These are phyloP conservation scores for Lissocephala sabroskyi DNA, from an alignment of 2,888 invertebrate genomes.

Conservation along the genomic window DNA sequence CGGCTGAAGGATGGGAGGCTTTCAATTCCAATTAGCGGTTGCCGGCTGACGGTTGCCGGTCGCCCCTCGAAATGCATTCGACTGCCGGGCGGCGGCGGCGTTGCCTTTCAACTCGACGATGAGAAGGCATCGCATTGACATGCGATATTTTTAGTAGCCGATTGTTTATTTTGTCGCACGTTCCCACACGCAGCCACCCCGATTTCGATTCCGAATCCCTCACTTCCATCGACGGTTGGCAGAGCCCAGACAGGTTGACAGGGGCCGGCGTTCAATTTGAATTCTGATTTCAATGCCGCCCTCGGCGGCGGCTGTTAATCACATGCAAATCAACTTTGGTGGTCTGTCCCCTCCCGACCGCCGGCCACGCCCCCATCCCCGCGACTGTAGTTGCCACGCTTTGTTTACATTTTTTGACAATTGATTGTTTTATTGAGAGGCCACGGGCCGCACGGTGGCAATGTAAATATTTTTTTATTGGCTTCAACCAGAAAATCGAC, in stretches of 20 bases:
- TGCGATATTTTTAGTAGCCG: slow-evolving; percentile 50
- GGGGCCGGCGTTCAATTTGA: slow-evolving; percentile 21
- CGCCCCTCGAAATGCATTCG: no score
- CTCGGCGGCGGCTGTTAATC: slow-evolving; percentile 38
- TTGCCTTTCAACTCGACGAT: no score
- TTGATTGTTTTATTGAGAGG: slow-evolving; percentile 51
- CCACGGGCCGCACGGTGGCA: slow-evolving; percentile 9
- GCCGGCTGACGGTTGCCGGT: no score
- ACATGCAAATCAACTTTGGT: slow-evolving; percentile 58
- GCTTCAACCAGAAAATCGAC: slow-evolving; percentile 20
- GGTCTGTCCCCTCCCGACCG: slow-evolving; percentile 20
- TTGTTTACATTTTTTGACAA: slow-evolving; percentile 34
- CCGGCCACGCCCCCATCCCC: background rate
- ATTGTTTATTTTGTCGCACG: slow-evolving; percentile 38
- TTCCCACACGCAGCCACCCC: background rate
- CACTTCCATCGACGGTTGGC: no score
- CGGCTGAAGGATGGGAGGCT: background rate
- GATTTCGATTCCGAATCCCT: background rate
- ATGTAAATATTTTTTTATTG: slow-evolving; percentile 51
- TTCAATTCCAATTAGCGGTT: slow-evolving; percentile 2
- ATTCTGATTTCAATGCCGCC: slow-evolving; percentile 7
- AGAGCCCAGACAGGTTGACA: no score
- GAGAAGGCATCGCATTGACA: slow-evolving; percentile 27
- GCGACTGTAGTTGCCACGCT: background rate
- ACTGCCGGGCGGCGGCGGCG: background rate